Conservation (phyloP, 2,113 vertebrate species). For the Empidonax alnorum region DNA sequence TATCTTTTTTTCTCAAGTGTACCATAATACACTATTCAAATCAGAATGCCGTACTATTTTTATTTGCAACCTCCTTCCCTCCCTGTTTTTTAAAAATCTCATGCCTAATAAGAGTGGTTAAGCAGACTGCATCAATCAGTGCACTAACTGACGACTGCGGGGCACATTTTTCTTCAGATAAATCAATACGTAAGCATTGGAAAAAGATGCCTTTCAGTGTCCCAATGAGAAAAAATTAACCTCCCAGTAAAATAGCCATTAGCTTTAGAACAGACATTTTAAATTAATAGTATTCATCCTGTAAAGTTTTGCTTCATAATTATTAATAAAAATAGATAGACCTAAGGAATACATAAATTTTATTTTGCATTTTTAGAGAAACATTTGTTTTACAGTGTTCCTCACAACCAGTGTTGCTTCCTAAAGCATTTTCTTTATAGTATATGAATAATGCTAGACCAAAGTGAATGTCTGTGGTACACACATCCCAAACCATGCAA, state of each 20-base stretch:
- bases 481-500: not conserved
- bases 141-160: not conserved
- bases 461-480: not conserved
- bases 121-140: not conserved
- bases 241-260: not conserved
- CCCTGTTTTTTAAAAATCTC: not conserved
- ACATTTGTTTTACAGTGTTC: not conserved
- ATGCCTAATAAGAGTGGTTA: not conserved
- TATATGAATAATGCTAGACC: not conserved
- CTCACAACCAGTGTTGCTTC: not conserved
- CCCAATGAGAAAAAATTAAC: not conserved
- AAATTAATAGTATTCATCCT: not conserved
- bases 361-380: not conserved
- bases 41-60: not conserved
- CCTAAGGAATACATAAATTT: not conserved
- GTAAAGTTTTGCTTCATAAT: not conserved
- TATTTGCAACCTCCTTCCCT: not conserved
- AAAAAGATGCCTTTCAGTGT: not conserved
- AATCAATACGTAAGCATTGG: not conserved
- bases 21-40: not conserved
- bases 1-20: not conserved
- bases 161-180: not conserved
- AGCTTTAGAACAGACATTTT: not conserved
- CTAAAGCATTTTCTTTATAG: not conserved
- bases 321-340: not conserved